Evolutionary conservation across 2,888 invertebrate species (phyloP), one percentile per base, ranked within the genome.

Genomic region (Lydus trimaculatus): DNA sequence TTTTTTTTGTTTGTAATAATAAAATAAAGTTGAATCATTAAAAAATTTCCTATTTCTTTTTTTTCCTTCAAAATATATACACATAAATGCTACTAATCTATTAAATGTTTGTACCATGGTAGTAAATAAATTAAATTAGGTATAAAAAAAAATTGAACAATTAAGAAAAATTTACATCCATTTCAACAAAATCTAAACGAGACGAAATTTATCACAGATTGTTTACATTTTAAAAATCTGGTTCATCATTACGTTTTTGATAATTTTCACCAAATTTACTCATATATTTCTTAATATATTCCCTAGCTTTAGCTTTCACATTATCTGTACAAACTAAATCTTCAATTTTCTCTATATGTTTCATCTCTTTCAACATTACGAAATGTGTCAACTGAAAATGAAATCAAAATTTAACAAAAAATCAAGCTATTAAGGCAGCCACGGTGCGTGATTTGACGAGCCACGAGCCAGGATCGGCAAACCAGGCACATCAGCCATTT

Each of bases 231-330:
- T 62, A 68, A 74, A 80, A 81, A 65, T 82, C 82, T 0, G 82
- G 82, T 63, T 92, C 92, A 76, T 92, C 92, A 11, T 90, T 89
- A 48, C 91, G 90, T 74, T 91, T 87, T 72, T 88, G 88, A 86
- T 95, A 96, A 33, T 92, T 89, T 1, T 92, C 90, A 0, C 96
- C 97, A 85, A 95, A 97, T 85, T 97, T 97, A 28, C 91, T 91
- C 98, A 99, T 98, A 85, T 98, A 98, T 83, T 97, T 97, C 81
- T 91, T 92, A 66, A 98, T 95, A 84, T 96, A 98, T 85, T 96
- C 98, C 84, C 94, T 94, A 23, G 98, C 96, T 85, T 99, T 99
- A 77, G 94, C 92, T 78, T 96, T 95, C 8, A 98, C 98, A 67
- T 95, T 95, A 76, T 96, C 95, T 43, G 94, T 96, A 78, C 95